These are phyloP conservation scores for Hyles euphorbiae DNA, from an alignment of 1,140 invertebrate species.

Conservation along the genomic window DNA sequence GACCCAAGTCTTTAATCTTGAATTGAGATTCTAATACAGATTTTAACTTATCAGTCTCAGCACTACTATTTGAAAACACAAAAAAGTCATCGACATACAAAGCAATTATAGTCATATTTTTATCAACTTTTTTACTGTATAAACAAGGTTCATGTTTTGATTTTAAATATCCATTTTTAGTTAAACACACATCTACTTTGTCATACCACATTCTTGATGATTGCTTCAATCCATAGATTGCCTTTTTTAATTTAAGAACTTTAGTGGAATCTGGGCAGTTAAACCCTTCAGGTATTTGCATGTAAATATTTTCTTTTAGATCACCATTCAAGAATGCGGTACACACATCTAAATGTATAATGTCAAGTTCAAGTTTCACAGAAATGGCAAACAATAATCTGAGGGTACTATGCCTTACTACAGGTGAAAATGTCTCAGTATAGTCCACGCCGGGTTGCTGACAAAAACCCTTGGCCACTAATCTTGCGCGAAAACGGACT, in stretches of 20 bases:
- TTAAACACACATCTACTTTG: constrained; percentile 2
- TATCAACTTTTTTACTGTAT: not conserved
- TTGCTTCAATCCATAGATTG: constrained; percentile 4
- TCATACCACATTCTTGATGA: not conserved
- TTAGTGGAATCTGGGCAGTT: not conserved
- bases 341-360: constrained; percentile 1
- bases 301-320: not conserved
- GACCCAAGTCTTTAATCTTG: constrained; percentile 3
- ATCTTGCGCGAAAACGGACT: not conserved
- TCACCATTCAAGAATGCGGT: constrained; percentile 5
- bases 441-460: not conserved
- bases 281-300: not conserved
- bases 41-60: not conserved
- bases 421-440: not conserved
- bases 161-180: not conserved
- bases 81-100: constrained; percentile 6
- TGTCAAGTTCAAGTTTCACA: not conserved
- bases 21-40: not conserved
- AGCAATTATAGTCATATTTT: not conserved
- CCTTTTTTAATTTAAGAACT: constrained; percentile 3
- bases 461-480: not conserved
- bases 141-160: constrained; percentile 3
- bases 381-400: constrained; percentile 1
- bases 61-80: constrained; percentile 3
- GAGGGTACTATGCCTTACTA: not conserved